These are phyloP conservation scores for Ridgeia piscesae DNA, from an alignment of 1,140 invertebrate genomes.

Conservation along the genomic window DNA sequence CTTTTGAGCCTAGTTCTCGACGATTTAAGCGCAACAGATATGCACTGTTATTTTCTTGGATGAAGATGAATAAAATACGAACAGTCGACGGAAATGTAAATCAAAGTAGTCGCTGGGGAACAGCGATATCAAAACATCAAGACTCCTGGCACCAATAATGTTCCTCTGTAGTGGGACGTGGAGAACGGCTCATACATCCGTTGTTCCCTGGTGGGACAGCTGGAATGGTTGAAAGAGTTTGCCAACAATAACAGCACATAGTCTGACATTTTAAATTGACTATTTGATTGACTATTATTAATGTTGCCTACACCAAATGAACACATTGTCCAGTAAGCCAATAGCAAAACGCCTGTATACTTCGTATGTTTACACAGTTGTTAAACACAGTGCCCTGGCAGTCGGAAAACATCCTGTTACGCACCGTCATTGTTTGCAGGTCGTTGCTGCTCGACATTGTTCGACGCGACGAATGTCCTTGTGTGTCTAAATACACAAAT, in stretches of 20 bases:
- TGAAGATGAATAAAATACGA: not conserved
- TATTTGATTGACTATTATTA: no score
- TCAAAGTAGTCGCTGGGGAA: no score
- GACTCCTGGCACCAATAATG: not conserved
- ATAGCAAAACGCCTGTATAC: not conserved
- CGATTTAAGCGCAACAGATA: no score
- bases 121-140: no score
- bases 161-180: not conserved
- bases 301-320: no score
- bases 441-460: not conserved
- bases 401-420: not conserved
- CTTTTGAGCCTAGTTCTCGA: no score
- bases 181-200: not conserved
- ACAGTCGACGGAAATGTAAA: not conserved
- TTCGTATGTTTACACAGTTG: not conserved
- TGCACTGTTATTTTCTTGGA: no score
- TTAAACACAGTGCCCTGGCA: not conserved
- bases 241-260: not conserved
- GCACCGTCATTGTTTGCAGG: not conserved
- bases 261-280: no score
- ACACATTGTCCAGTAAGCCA: not conserved
- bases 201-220: not conserved
- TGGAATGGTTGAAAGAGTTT: not conserved
- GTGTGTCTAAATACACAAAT: not conserved
- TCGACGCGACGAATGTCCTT: not conserved